These are phyloP conservation scores for Apotomis capreana DNA, from an alignment of 2,888 invertebrate species.

Conservation along the genomic window DNA sequence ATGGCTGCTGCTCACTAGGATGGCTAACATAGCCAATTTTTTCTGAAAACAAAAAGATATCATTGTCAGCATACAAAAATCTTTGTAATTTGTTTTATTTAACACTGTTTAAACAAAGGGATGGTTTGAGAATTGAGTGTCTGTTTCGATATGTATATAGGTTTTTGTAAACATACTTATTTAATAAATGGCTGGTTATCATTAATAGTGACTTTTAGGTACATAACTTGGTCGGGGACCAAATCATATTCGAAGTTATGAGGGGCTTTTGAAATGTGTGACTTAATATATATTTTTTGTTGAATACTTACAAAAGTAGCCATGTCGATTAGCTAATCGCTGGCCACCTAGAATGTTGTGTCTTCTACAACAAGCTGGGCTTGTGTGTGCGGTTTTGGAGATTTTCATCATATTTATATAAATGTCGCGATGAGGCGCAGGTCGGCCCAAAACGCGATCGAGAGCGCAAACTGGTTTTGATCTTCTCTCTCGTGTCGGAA, in stretches of 20 bases:
- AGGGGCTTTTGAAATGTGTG: not conserved
- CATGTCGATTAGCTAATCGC: slow-evolving; percentile 81
- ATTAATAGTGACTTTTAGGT: no score
- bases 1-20: slow-evolving; percentile 70
- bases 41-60: slow-evolving; percentile 63
- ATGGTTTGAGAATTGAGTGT: not conserved
- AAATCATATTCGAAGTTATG: no score
- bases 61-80: not conserved
- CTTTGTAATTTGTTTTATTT: not conserved
- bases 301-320: slow-evolving; percentile 76
- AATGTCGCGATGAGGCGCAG: slow-evolving; percentile 58
- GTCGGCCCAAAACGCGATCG: slow-evolving; percentile 61
- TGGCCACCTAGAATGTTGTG: slow-evolving; percentile 72
- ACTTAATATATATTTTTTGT: slow-evolving; percentile 15
- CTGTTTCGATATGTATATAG: not conserved
- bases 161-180: not conserved
- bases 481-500: slow-evolving; percentile 66
- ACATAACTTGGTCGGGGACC: no score
- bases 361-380: slow-evolving; percentile 70
- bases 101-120: not conserved
- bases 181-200: not conserved
- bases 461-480: slow-evolving; percentile 68
- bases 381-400: slow-evolving; percentile 70
- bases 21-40: slow-evolving; percentile 72
- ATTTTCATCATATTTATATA: slow-evolving; percentile 77